Evolutionary conservation across 1,140 invertebrate genomes (phyloP).

Genomic region (Drosophila tristis): DNA sequence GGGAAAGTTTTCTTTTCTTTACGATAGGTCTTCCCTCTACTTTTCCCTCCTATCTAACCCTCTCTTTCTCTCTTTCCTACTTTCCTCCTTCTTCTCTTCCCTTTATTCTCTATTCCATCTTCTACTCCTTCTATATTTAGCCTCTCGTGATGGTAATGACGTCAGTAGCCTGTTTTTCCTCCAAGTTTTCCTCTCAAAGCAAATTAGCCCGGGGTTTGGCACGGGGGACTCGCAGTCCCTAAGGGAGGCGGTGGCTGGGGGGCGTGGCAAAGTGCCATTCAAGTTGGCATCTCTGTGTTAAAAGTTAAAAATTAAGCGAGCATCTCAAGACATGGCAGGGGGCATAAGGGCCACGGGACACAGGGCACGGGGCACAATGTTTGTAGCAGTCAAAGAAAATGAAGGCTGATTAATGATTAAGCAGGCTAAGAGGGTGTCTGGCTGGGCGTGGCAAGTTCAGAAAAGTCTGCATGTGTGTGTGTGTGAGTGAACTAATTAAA

Average conservation of each 20-base stretch:
- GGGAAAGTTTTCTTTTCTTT: constrained; percentile 33
- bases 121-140: constrained; percentile 34
- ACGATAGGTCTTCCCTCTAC: too few relatives aligned
- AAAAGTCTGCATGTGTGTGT: constrained; percentile 16
- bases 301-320: constrained; percentile 79
- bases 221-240: neutral
- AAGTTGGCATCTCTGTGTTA: constrained; percentile 78
- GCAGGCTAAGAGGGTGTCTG: constrained; percentile 19
- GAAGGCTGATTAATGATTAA: constrained; percentile 78
- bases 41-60: too few relatives aligned
- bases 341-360: neutral
- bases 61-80: too few relatives aligned
- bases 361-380: constrained; percentile 20
- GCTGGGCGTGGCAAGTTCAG: constrained; percentile 21
- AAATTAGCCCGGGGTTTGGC: constrained; percentile 57
- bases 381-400: constrained; percentile 66
- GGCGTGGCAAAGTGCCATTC: constrained; percentile 58
- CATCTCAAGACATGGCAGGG: constrained; percentile 26
- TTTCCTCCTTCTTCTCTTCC: neutral
- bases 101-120: constrained; percentile 16
- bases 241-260: constrained; percentile 11
- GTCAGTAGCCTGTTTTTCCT: constrained; percentile 56
- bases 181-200: constrained; percentile 49
- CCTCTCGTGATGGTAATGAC: constrained; percentile 66
- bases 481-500: constrained; percentile 60